phyloP scores from a whole-genome alignment of 2,888 invertebrate species.

The Baronia brevicornis region DNA sequence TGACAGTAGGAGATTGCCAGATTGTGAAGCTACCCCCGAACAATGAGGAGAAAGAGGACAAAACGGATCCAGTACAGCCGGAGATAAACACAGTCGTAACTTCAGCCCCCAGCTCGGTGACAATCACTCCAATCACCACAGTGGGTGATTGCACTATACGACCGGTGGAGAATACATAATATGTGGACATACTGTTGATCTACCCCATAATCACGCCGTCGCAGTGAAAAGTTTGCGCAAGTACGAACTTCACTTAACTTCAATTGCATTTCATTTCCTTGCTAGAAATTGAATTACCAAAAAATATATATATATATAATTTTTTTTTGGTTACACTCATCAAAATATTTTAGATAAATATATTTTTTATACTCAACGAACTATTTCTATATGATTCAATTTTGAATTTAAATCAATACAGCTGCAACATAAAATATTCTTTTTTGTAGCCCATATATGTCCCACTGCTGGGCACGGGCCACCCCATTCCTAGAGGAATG shows the following conservation, averaged over 20 bases:
- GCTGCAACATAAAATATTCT: no score
- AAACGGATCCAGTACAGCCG: slow-evolving; percentile 30
- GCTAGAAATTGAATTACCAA: no score
- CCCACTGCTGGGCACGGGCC: no score
- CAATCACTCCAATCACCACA: slow-evolving; percentile 64
- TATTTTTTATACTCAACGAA: no score
- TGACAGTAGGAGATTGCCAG: slow-evolving; percentile 72
- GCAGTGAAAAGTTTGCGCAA: slow-evolving; percentile 14
- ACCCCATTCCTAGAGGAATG: no score
- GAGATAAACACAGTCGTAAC: slow-evolving; percentile 33
- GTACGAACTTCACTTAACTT: background rate
- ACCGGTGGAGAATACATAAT: slow-evolving; percentile 62
- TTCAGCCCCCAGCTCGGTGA: slow-evolving; percentile 53
- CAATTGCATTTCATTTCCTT: no score
- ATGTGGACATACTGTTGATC: slow-evolving; percentile 28
- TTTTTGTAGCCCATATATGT: no score
- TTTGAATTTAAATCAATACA: no score
- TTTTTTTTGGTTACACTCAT: no score
- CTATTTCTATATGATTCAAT: no score
- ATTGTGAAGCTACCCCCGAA: slow-evolving; percentile 61
- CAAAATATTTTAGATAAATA: no score
- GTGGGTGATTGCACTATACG: slow-evolving; percentile 70
- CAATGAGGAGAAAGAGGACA: slow-evolving; percentile 46
- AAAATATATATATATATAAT: no score
- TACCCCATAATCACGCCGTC: slow-evolving; percentile 35